Evolutionary conservation across 2,797 vertebrate genomes (phyloP), one percentile per base, ranked within the genome.

Genomic region (Brachyrhaphis roseni): DNA sequence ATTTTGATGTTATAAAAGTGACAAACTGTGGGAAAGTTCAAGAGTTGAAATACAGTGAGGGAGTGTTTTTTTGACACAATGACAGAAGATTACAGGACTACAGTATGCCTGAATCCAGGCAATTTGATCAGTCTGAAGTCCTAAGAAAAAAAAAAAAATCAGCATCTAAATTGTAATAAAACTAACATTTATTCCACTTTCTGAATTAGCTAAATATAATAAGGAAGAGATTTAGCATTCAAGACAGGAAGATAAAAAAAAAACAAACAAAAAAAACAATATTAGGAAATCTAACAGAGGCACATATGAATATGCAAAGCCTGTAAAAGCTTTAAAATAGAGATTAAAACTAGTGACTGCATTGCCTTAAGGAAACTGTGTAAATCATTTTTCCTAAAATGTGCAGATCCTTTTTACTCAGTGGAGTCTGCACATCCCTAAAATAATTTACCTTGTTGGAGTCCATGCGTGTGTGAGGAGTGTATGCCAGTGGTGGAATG

Each of bases 401-500:
- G 18, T 36, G 8, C 46, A 74, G 26, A 28, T 31, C 12, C 23
- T 15, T 53, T 74, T 34, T 46, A 8, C 20, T 68, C 46, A 8
- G 68, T 71, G n/a, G 6, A 2, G 2, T 39, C 26, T 46, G 34
- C 20, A 39, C 0, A 5, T 41, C 15, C 16, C 20, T 28, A 1
- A 51, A 49, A 71, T 23, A 47, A 68, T 73, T 75, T 96, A 99
- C 98, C 97, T 98, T 97, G 90, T 96, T 98, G 74, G 98, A 96
- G 90, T 99, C 98, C 87, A 98, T 96, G 91, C 96, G 97, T 82
- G 97, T 88, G 88, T 96, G 97, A 51, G 97, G 97, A 18, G 97
- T 97, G 74, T 99, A 99, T 79, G 98, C 96, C 75, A 98, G 96
- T 18, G 98, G 98, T 74, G 97, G 97, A 78, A 97, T 95, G 89